phyloP scores from a whole-genome alignment of 1,140 invertebrate species.

The Tetramorium simillimum region DNA sequence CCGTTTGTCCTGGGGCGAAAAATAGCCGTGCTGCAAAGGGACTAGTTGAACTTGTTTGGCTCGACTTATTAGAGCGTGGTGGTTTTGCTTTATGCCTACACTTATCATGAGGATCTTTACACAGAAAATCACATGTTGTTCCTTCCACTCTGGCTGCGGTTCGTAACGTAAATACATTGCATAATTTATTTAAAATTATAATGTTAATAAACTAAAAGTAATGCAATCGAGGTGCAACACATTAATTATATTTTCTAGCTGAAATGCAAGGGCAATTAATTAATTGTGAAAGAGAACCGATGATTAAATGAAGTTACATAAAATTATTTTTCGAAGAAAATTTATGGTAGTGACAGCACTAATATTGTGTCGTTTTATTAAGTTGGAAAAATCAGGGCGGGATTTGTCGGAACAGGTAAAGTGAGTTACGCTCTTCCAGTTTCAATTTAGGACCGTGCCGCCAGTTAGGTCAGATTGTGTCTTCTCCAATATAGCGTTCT shows the following conservation, averaged over 20 bases:
- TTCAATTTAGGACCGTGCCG: slow-evolving; percentile 22
- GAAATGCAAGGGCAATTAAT: neutral
- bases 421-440: neutral
- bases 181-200: neutral
- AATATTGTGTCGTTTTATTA: neutral
- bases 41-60: slow-evolving; percentile 15
- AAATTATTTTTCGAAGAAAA: neutral
- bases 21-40: slow-evolving; percentile 17
- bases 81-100: neutral
- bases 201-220: neutral
- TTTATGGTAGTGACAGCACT: neutral
- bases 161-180: too few relatives aligned
- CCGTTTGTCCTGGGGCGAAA: slow-evolving; percentile 15
- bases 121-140: neutral
- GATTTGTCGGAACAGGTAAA: neutral
- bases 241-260: neutral
- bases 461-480: slow-evolving; percentile 26
- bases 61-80: slow-evolving; percentile 7
- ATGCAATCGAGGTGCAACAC: neutral
- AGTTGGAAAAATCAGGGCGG: neutral
- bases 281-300: neutral
- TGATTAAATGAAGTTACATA: neutral
- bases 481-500: slow-evolving; percentile 39
- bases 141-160: neutral
- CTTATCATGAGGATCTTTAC: neutral